Evolutionary conservation across 1,140 invertebrate genomes (phyloP).

Genomic region (Leguminivora glycinivorella): DNA sequence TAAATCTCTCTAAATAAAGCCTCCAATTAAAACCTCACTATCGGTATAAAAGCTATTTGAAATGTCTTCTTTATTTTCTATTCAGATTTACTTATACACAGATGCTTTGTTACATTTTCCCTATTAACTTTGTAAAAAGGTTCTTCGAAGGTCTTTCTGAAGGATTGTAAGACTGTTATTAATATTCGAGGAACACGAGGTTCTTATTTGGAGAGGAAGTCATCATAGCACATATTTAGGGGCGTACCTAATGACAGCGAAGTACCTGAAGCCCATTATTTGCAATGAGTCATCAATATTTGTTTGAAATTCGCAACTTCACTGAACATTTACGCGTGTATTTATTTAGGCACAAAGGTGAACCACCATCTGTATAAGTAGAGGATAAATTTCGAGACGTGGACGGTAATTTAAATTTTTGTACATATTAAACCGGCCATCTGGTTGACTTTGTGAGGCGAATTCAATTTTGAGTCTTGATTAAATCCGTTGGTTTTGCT

Average conservation of each 20-base stretch:
- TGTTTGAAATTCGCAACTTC: background rate
- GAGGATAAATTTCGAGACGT: background rate
- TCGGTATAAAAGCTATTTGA: background rate
- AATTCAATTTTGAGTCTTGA: background rate
- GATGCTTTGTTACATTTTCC: conserved; percentile 8
- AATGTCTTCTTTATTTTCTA: background rate
- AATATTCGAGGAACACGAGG: background rate
- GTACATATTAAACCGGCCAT: background rate
- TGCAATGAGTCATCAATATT: conserved; percentile 2
- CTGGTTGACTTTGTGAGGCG: background rate
- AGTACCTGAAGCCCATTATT: background rate
- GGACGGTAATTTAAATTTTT: background rate
- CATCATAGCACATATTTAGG: background rate
- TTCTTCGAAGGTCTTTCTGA: background rate
- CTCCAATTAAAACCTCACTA: background rate
- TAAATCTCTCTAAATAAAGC: background rate
- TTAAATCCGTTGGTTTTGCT: background rate
- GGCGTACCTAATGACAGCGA: background rate
- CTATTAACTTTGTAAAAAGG: background rate
- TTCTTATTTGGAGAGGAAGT: background rate
- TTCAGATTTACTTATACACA: background rate
- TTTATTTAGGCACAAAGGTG: conserved; percentile 4
- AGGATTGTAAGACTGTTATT: background rate
- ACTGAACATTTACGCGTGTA: background rate
- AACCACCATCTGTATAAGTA: background rate